phyloP scores from a whole-genome alignment of 1,140 invertebrate species.

The Zaprionus capensis region DNA sequence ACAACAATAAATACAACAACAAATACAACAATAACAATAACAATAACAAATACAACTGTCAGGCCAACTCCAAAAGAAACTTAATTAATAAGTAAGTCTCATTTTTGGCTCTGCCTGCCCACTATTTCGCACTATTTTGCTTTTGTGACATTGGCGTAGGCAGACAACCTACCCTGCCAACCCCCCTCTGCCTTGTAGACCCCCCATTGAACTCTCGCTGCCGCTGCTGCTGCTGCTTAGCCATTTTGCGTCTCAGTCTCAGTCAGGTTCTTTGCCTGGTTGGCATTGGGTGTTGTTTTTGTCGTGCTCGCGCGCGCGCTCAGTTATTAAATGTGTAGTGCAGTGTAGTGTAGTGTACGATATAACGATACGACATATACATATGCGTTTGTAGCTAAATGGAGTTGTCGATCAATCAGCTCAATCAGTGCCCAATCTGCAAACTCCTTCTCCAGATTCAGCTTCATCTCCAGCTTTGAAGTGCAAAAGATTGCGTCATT shows the following conservation, averaged over 20 bases:
- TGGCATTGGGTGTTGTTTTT: conserved; percentile 62
- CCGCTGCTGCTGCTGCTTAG: conserved; percentile 14
- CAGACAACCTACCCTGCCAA: conserved; percentile 30
- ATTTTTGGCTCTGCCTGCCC: conserved; percentile 71
- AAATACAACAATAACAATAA: conserved; percentile 3
- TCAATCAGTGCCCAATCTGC: conserved; percentile 26
- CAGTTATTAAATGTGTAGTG: conserved; percentile 41
- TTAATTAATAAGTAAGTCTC: conserved; percentile 81
- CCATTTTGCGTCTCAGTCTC: conserved; percentile 38
- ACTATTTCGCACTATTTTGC: conserved; percentile 79
- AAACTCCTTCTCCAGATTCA: conserved; percentile 12
- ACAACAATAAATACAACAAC: not conserved
- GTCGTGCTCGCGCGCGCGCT: conserved; percentile 10
- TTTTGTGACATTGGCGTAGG: conserved; percentile 78
- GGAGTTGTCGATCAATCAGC: conserved; percentile 66
- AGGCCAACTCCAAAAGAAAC: conserved; percentile 49
- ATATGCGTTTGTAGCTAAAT: conserved; percentile 43
- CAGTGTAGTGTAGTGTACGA: conserved; percentile 26
- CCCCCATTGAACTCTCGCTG: not conserved
- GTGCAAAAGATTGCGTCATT: conserved; percentile 77
- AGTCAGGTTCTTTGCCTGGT: conserved; percentile 75
- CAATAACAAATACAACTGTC: conserved; percentile 28
- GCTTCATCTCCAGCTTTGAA: conserved; percentile 46
- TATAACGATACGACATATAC: not conserved
- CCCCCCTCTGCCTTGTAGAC: not conserved